Evolutionary conservation across 1,140 invertebrate genomes (phyloP).

Genomic region (Pogonognathellus flavescens): DNA sequence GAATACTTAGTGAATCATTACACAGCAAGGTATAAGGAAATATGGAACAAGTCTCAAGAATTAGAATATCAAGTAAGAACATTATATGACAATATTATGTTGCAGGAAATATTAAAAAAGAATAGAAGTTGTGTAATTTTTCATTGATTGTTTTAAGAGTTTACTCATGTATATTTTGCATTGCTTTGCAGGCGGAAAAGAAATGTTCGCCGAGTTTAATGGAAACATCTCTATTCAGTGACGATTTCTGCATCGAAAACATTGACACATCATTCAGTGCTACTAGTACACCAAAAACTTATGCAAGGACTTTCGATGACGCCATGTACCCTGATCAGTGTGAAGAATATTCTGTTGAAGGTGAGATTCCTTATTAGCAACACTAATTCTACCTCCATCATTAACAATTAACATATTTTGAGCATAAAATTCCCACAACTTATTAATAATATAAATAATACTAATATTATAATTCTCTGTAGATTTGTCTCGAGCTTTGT

Average conservation of each 20-base stretch:
- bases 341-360: conserved; percentile 12
- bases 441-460: neutral
- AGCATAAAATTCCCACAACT: too few species aligned
- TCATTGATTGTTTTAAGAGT: neutral
- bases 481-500: neutral
- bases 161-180: neutral
- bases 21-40: neutral
- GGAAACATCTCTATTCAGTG: neutral
- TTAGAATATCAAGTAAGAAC: neutral
- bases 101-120: neutral
- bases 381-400: neutral
- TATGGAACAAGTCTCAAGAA: neutral
- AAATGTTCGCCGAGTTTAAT: neutral
- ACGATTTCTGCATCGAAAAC: neutral
- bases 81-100: neutral
- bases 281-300: neutral
- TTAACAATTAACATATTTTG: too few species aligned
- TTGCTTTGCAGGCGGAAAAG: neutral
- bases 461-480: neutral
- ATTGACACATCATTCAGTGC: conserved; percentile 15
- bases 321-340: neutral
- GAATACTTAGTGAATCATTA: conserved; percentile 22
- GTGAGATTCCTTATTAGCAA: neutral
- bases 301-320: neutral
- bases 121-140: neutral